phyloP scores from a whole-genome alignment of 2,888 invertebrate species.

The Epirrita christyi region DNA sequence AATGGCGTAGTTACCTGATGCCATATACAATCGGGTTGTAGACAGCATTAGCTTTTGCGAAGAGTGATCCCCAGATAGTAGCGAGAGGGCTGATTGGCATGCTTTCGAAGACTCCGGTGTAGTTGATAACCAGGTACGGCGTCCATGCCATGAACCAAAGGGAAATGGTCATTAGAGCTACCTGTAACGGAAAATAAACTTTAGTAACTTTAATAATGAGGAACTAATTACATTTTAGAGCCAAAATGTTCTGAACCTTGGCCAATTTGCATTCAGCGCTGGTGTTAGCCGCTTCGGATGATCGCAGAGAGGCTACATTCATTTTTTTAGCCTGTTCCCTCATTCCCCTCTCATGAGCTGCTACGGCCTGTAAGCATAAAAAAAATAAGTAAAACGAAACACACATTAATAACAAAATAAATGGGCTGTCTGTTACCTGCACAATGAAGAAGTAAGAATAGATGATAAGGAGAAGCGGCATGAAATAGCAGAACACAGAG shows the following conservation, averaged over 20 bases:
- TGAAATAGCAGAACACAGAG: conserved; percentile 90
- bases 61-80: conserved; percentile 95
- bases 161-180: conserved; percentile 95
- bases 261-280: conserved; percentile 95
- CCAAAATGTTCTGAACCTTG: conserved; percentile 80
- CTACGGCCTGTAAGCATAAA: conserved; percentile 86
- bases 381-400: conserved; percentile 3
- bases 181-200: conserved; percentile 64
- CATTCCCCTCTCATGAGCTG: conserved; percentile 94
- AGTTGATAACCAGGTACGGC: conserved; percentile 93
- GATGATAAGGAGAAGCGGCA: conserved; percentile 91
- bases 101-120: conserved; percentile 90
- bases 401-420: too few relatives aligned
- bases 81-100: conserved; percentile 90
- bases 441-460: conserved; percentile 96
- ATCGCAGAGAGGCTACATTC: conserved; percentile 95
- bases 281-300: conserved; percentile 90
- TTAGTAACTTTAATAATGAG: neutral
- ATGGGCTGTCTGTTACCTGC: conserved; percentile 79
- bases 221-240: neutral
- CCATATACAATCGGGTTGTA: conserved; percentile 97
- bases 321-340: conserved; percentile 96
- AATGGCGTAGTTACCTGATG: conserved; percentile 86
- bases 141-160: conserved; percentile 98
- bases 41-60: conserved; percentile 95